A percentile compares a stretch with the other conserved stretches of the same genome.
Conservation (phyloP, 2,888 invertebrate species). For the Patella depressa region DNA sequence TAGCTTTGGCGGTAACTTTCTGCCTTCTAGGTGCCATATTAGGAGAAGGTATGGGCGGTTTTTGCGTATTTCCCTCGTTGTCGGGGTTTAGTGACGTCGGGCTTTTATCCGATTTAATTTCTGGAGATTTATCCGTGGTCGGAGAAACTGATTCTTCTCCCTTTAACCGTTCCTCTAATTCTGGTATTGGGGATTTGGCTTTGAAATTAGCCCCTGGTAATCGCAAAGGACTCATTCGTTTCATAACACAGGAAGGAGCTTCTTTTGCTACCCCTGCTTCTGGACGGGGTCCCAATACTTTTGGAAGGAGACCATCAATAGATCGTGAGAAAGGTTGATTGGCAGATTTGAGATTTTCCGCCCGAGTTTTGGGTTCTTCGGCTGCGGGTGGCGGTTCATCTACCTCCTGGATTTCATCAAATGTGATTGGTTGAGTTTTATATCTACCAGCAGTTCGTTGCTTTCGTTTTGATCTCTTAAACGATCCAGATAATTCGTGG, state of each 20-base stretch:
- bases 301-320: conserved; percentile 67
- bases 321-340: conserved; percentile 68
- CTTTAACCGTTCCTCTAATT: conserved; percentile 7
- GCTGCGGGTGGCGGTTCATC: conserved; percentile 74
- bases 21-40: conserved; percentile 49
- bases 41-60: conserved; percentile 34
- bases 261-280: background rate
- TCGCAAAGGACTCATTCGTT: conserved; percentile 27
- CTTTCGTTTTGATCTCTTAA: conserved; percentile 74
- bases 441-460: conserved; percentile 74
- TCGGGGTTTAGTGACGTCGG: background rate
- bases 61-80: background rate
- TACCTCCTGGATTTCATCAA: conserved; percentile 84
- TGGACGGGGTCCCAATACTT: conserved; percentile 22
- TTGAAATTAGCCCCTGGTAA: conserved; percentile 33
- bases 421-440: conserved; percentile 82
- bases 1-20: conserved; percentile 61
- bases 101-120: conserved; percentile 6
- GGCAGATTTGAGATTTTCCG: conserved; percentile 49
- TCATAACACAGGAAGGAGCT: background rate
- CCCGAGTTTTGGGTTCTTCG: conserved; percentile 69
- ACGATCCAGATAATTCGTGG: conserved; percentile 71
- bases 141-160: conserved; percentile 7
- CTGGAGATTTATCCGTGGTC: conserved; percentile 13
- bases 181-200: conserved; percentile 18